Evolutionary conservation across 2,113 vertebrate species (phyloP).

Genomic region (Toxotes chatareus): DNA sequence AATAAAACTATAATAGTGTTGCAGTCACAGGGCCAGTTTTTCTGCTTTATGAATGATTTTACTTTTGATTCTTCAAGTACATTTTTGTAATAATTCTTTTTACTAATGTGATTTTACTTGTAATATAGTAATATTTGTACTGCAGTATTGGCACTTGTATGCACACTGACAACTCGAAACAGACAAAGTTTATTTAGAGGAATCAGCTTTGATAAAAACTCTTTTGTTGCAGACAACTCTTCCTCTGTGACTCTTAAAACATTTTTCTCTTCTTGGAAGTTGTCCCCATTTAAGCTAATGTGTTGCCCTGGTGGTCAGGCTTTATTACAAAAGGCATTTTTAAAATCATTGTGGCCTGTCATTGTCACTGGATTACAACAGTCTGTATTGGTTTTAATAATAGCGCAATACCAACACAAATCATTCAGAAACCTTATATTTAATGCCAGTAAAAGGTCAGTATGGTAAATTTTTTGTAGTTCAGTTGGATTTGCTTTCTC

Average conservation of each 20-base stretch:
- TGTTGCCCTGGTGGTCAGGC: not conserved
- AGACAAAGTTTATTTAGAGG: not conserved
- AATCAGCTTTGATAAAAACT: not conserved
- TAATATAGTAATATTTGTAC: not conserved
- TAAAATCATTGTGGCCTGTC: not conserved
- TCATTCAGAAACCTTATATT: not conserved
- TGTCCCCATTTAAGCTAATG: not conserved
- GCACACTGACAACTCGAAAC: not conserved
- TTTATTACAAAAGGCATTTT: too few relatives aligned
- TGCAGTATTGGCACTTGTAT: not conserved
- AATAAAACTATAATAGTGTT: too few relatives aligned
- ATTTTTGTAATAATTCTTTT: not conserved
- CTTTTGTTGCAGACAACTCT: not conserved
- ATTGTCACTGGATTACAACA: conserved; percentile 1
- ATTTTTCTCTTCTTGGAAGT: not conserved
- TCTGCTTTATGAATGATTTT: too few relatives aligned
- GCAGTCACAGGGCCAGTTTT: too few relatives aligned
- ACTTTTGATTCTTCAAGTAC: not conserved
- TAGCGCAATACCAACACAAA: not conserved
- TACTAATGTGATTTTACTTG: not conserved
- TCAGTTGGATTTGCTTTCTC: not conserved
- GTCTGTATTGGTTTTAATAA: not conserved
- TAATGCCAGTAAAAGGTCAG: not conserved
- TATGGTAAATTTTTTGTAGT: too few relatives aligned
- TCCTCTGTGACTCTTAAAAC: too few relatives aligned